Evolutionary conservation across 1,140 invertebrate species (phyloP).

Genomic region (Hydropsyche tenuis): DNA sequence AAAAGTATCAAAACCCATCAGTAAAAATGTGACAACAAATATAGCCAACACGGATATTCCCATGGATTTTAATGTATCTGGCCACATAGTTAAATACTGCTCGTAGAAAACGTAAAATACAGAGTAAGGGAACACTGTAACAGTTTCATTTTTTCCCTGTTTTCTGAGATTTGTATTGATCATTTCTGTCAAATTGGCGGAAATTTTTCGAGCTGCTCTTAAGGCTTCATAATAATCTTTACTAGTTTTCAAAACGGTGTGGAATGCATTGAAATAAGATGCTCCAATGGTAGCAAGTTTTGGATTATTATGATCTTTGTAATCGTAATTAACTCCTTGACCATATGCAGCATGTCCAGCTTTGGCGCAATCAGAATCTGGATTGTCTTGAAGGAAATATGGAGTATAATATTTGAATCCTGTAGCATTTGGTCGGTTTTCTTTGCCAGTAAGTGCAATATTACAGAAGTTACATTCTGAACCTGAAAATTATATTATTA

Average conservation of each 20-base stretch:
- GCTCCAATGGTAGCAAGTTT: slow-evolving; percentile 64
- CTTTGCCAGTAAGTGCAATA: slow-evolving; percentile 59
- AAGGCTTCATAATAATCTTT: slow-evolving; percentile 92
- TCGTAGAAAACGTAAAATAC: slow-evolving; percentile 99
- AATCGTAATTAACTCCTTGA: slow-evolving; percentile 69
- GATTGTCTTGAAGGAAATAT: slow-evolving; percentile 92
- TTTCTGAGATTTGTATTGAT: slow-evolving; percentile 68
- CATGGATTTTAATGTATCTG: slow-evolving; percentile 87
- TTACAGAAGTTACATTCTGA: slow-evolving; percentile 63
- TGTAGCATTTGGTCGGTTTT: slow-evolving; percentile 65
- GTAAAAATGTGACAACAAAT: slow-evolving; percentile 91
- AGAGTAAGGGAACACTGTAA: slow-evolving; percentile 96
- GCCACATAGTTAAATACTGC: slow-evolving; percentile 97
- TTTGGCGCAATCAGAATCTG: slow-evolving; percentile 81
- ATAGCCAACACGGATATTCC: slow-evolving; percentile 88
- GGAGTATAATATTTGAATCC: slow-evolving; percentile 85
- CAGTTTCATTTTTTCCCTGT: slow-evolving; percentile 60
- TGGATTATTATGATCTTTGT: slow-evolving; percentile 53
- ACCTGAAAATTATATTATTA: too few species aligned
- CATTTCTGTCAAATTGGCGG: slow-evolving; percentile 82
- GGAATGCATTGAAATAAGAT: slow-evolving; percentile 95
- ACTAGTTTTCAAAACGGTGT: slow-evolving; percentile 91
- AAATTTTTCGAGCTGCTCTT: slow-evolving; percentile 77
- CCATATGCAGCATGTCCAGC: slow-evolving; percentile 85
- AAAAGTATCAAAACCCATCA: slow-evolving; percentile 95